A percentile compares a stretch with the other conserved stretches of the same genome.
phyloP scores from a whole-genome alignment of 2,113 vertebrate species.

The Machaerirhynchus nigripectus region DNA sequence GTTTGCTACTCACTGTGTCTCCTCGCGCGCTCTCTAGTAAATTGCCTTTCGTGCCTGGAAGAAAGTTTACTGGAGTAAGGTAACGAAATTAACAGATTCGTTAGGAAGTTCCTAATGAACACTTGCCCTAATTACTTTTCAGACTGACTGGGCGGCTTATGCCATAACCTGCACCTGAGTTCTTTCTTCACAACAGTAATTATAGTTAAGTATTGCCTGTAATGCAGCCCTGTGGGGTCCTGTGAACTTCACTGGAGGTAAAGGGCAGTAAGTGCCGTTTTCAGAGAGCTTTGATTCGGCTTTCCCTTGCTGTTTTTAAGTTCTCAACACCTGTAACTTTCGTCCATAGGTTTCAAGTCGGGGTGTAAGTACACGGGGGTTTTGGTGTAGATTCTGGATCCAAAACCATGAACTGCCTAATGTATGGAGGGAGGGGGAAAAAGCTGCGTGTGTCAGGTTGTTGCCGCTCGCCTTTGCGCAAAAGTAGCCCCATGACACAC shows the following conservation, averaged over 20 bases:
- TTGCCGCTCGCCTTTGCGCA: neutral
- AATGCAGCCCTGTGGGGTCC: neutral
- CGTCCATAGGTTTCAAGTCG: neutral
- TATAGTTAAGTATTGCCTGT: neutral
- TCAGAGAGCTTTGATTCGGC: neutral
- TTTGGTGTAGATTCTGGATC: neutral
- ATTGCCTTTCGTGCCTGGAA: neutral
- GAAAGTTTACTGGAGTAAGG: neutral
- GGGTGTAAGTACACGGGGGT: no score
- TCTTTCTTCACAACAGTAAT: neutral
- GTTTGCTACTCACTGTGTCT: neutral
- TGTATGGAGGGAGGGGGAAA: accelerated
- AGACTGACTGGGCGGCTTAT: conserved; percentile 18
- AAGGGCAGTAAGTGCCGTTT: neutral
- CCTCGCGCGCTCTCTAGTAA: neutral
- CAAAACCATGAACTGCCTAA: accelerated
- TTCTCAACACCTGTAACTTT: neutral
- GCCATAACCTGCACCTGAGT: neutral
- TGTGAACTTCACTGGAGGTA: neutral
- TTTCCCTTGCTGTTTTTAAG: neutral
- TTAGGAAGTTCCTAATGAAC: conserved; percentile 23
- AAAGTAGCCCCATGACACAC: accelerated
- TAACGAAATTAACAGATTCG: neutral
- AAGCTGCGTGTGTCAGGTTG: accelerated
- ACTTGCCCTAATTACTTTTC: conserved; percentile 7